A percentile compares a stretch with the other conserved stretches of the same genome.
Evolutionary conservation across 1,140 invertebrate species (phyloP).

Genomic region (Drosophila arizonae): DNA sequence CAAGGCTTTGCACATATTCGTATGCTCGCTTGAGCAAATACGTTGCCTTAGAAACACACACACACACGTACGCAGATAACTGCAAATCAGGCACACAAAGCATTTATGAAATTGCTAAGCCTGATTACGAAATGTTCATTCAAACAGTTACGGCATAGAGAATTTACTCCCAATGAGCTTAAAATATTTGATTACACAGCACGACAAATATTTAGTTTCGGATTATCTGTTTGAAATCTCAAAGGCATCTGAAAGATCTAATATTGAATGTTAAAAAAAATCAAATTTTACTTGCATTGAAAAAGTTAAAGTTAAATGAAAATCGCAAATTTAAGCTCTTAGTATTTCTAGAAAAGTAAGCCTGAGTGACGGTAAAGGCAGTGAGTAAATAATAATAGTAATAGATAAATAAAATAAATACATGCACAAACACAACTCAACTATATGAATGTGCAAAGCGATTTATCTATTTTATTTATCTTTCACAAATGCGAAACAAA

Average conservation of each 20-base stretch:
- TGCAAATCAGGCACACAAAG: conserved; percentile 21
- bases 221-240: background rate
- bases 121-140: too few species aligned
- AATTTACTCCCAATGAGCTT: background rate
- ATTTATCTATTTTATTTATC: conserved; percentile 60
- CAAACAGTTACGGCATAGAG: background rate
- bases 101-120: background rate
- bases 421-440: conserved; percentile 17
- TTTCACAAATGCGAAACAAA: conserved; percentile 40
- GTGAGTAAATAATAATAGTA: conserved; percentile 25
- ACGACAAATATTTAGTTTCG: too few species aligned
- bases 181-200: too few species aligned
- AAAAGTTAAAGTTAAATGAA: too few species aligned
- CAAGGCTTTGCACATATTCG: background rate
- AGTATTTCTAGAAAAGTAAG: too few species aligned
- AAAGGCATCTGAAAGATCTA: background rate
- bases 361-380: background rate
- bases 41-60: conserved; percentile 2
- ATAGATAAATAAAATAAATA: conserved; percentile 28
- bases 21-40: conserved; percentile 21
- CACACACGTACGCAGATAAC: conserved; percentile 4
- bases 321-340: too few species aligned
- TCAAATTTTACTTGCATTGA: too few species aligned
- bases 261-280: background rate
- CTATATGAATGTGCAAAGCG: conserved; percentile 17